Percentiles rank a stretch among this genome's conserved stretches.
These are phyloP conservation scores for Dynastes hyllus DNA, from an alignment of 2,888 invertebrate species.

Conservation along the genomic window DNA sequence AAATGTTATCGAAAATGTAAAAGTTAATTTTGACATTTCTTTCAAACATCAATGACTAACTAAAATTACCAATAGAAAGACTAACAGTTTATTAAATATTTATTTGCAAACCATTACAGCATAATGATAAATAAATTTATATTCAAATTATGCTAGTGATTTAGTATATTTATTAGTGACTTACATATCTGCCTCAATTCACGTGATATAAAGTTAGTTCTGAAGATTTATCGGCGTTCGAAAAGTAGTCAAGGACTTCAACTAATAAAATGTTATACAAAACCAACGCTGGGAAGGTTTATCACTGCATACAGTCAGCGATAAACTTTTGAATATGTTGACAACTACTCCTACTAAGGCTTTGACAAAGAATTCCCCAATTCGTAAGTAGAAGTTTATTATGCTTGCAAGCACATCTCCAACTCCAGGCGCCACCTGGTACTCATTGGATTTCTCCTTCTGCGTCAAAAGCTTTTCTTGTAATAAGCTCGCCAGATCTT, in stretches of 20 bases:
- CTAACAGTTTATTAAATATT: no score
- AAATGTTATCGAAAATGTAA: no score
- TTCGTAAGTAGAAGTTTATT: constrained; percentile 1
- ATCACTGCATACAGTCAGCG: neutral
- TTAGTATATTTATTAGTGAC: no score
- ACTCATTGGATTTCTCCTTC: neutral
- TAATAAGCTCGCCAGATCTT: neutral
- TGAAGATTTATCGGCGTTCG: constrained; percentile 1
- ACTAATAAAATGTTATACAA: neutral
- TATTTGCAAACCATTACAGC: no score
- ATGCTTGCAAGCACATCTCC: constrained; percentile 1
- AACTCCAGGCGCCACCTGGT: constrained; percentile 13
- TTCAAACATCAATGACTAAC: no score
- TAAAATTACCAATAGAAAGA: no score
- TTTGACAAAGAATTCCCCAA: constrained; percentile 10
- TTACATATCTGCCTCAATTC: neutral
- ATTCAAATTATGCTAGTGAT: no score
- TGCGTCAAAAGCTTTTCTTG: neutral
- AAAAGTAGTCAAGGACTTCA: neutral
- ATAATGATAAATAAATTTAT: no score
- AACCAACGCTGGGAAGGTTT: neutral
- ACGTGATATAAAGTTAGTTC: neutral
- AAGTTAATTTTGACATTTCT: no score
- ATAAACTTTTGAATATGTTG: neutral
- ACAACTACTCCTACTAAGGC: neutral